These are phyloP conservation scores for Pseudomyrmex pallidus DNA, from an alignment of 1,140 invertebrate genomes.

Conservation along the genomic window DNA sequence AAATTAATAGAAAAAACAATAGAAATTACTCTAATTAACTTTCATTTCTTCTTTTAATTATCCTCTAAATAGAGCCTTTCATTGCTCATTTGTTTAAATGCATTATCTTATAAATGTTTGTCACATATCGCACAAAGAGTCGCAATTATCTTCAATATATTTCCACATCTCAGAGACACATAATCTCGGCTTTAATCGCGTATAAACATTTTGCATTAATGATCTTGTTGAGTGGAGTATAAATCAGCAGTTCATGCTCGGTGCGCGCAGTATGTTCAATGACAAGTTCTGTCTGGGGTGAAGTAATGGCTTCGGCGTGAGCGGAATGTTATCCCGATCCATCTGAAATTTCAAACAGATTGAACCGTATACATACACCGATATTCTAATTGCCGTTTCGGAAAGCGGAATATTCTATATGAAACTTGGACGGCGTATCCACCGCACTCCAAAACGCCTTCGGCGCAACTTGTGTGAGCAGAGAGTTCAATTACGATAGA, in stretches of 20 bases:
- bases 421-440: conserved; percentile 7
- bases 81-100: too few species aligned
- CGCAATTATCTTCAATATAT: too few species aligned
- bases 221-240: conserved; percentile 5
- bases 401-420: conserved; percentile 24
- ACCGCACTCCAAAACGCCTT: background rate
- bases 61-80: too few species aligned
- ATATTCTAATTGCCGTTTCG: conserved; percentile 37
- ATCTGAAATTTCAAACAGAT: conserved; percentile 28
- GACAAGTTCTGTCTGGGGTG: conserved; percentile 1
- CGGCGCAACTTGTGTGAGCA: conserved; percentile 14
- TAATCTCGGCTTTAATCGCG: background rate
- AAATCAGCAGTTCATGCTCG: conserved; percentile 34
- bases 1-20: too few species aligned
- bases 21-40: too few species aligned
- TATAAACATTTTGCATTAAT: conserved; percentile 10
- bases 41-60: too few species aligned
- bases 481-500: conserved; percentile 55
- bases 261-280: conserved; percentile 14
- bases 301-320: conserved; percentile 11
- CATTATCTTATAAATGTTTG: too few species aligned
- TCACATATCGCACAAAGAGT: too few species aligned
- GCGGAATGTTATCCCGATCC: conserved; percentile 23
- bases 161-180: too few species aligned
- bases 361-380: background rate